Base-by-base conservation (phyloP, 1,140 invertebrate genomes). In the Bicyclus anynana region DNA sequence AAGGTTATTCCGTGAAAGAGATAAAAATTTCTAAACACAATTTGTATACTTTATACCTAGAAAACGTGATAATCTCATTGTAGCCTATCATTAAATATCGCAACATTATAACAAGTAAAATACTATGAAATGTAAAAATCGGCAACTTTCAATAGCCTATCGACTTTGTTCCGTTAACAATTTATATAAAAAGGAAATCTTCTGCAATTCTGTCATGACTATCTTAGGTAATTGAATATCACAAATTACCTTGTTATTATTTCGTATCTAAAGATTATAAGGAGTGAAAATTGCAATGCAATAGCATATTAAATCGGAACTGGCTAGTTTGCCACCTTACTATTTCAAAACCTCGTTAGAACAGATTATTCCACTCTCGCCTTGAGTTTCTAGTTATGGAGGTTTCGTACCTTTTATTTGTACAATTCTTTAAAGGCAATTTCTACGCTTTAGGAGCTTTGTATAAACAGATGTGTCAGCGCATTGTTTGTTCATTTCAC, bases 331-430 rank as follows among this genome's bases (percentile, higher is more conserved):
- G 18, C 40, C 10, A 44, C 40, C 16, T 20, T 20, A 18, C 12
- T 20, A 44, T 44, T 44, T 44, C 40, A 20, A 20, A 44, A 44
- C 40, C 16, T 44, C 40, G 17, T 44, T 44, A 44, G 20, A 44
- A 44, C 40, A 7, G 37, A 44, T 44, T 42, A 44, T 44, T 44
- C 20, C 40, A 18, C 6, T 20, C 3, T 44, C n/a, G 40, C 40
- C 40, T 44, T 44, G 40, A 44, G 40, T 44, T 44, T 44, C 17
- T 44, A 44, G 40, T 20, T 44, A 44, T 44, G 40, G 40, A 44
- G 16, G 40, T 44, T 44, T 18, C 1, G 20, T 44, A n/a, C n/a
- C 17, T 44, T 44, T 44, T 44, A 44, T 44, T 44, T 20, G 17
- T 44, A 44, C 37, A 40, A 40, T 14, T 13, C 13, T 14, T 40